phyloP scores from a whole-genome alignment of 2,888 invertebrate species.

The Mythimna albipuncta region DNA sequence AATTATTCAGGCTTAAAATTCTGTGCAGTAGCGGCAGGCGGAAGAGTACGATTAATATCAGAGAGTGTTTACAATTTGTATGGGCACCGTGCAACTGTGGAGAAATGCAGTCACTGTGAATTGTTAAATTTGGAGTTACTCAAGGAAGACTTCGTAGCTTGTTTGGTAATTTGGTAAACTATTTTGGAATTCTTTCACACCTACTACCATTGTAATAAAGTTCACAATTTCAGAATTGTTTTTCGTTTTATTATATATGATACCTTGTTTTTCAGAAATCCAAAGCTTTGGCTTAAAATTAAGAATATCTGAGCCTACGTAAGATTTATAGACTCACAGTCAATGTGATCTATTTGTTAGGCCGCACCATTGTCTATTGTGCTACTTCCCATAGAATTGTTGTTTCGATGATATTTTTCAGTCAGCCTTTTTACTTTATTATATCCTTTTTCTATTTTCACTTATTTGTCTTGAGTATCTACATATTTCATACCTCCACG shows the following conservation, averaged over 20 bases:
- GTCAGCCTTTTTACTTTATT: neutral
- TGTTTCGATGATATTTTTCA: neutral
- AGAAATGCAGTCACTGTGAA: conserved; percentile 32
- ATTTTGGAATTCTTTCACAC: neutral
- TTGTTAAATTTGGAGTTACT: conserved; percentile 15
- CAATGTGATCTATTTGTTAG: conserved; percentile 39
- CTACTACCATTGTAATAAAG: neutral
- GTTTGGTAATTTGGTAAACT: neutral
- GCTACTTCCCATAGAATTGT: conserved; percentile 11
- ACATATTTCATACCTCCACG: neutral
- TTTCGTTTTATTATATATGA: too few relatives aligned
- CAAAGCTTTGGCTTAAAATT: conserved; percentile 13
- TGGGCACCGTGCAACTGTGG: conserved; percentile 41
- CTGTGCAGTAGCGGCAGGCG: conserved; percentile 62
- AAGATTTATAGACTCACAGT: conserved; percentile 37
- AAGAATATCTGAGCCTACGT: neutral
- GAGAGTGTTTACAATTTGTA: conserved; percentile 61
- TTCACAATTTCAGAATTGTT: neutral
- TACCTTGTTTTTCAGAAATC: conserved; percentile 4
- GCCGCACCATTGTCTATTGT: conserved; percentile 11
- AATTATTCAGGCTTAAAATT: conserved; percentile 78
- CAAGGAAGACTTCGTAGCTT: neutral
- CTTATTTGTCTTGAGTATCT: neutral
- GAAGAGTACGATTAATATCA: conserved; percentile 75
- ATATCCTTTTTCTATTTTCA: neutral